A percentile compares a stretch with the other conserved stretches of the same genome.
These are phyloP conservation scores for Macrochelys suwanniensis DNA, from an alignment of 2,797 vertebrate species.

Conservation along the genomic window DNA sequence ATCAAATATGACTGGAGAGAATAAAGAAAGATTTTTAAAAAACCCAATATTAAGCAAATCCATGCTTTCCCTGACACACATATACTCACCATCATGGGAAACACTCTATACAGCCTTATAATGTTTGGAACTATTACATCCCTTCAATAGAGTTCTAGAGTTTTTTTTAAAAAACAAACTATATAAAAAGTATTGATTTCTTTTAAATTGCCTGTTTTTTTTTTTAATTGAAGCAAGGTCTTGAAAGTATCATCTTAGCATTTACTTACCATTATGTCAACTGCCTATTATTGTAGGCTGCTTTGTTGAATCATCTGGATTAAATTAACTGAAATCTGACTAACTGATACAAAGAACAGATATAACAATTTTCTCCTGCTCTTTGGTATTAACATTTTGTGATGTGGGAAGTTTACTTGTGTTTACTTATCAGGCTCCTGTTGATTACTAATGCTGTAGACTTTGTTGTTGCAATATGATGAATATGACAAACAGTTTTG, in stretches of 20 bases:
- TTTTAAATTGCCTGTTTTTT: background rate
- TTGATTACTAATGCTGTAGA: background rate
- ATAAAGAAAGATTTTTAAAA: background rate
- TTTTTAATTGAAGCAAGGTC: background rate
- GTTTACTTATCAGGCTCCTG: background rate
- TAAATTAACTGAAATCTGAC: conserved; percentile 16
- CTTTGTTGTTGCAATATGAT: background rate
- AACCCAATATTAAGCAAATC: background rate
- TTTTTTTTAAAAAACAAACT: background rate
- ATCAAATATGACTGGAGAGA: background rate
- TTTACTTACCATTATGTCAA: conserved; percentile 21
- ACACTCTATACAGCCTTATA: background rate
- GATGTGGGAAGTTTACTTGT: background rate
- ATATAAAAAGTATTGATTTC: background rate
- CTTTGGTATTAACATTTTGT: conserved; percentile 28
- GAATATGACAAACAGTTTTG: background rate
- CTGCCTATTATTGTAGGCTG: background rate
- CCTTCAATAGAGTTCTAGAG: background rate
- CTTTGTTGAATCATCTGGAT: conserved; percentile 39
- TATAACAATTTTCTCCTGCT: conserved; percentile 6
- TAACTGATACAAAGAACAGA: background rate
- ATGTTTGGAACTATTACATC: background rate
- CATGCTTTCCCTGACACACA: background rate
- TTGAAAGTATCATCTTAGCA: background rate
- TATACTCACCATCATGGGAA: background rate